Evolutionary conservation across 2,797 vertebrate species (phyloP), one percentile per base, ranked within the genome.

Genomic region (Sebastes nivosus): DNA sequence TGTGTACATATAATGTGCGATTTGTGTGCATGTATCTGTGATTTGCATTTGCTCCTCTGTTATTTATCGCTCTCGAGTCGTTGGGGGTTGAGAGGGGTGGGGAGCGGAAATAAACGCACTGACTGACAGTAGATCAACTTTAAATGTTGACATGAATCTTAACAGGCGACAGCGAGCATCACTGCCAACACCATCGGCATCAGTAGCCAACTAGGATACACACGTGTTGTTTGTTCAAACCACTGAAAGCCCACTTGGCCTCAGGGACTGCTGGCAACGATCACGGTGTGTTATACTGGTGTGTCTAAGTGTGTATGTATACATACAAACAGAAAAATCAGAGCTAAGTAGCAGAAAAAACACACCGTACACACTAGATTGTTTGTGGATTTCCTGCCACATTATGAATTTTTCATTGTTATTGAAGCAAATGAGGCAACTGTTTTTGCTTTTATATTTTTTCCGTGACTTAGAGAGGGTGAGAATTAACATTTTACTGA

Each of bases 121-220:
- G 82, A 82, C 87, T 90, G 82, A 24, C 90, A 93, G 90, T 96
- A 96, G 91, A 96, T 97, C 96, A 95, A 72, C 60, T 91, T 91
- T 95, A 96, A 61, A 97, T 92, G 89, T 89, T 88, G 87, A 83
- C 93, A 95, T 96, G 95, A 97, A 97, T 96, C 95, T 76, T 70
- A 72, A 92, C 75, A 78, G 89, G 83, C 80, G 90, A 91, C 87
- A 87, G 83, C 86, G 81, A 94, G 95, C 92, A 95, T 85, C 67
- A 54, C 78, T 83, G 81, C 70, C 89, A 89, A 68, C 60, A 38
- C 34, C 63, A 29, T 12, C 16, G 27, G 68, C 67, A 63, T 76
- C 72, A 74, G 67, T 25, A 64, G 78, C 80, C 86, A 86, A 38
- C 66, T 3, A 81, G 77, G 96, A 96, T 96, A 95, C 91, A 95